Conservation (phyloP, 2,797 vertebrate species). For the Paratrypauchen microcephalus region DNA sequence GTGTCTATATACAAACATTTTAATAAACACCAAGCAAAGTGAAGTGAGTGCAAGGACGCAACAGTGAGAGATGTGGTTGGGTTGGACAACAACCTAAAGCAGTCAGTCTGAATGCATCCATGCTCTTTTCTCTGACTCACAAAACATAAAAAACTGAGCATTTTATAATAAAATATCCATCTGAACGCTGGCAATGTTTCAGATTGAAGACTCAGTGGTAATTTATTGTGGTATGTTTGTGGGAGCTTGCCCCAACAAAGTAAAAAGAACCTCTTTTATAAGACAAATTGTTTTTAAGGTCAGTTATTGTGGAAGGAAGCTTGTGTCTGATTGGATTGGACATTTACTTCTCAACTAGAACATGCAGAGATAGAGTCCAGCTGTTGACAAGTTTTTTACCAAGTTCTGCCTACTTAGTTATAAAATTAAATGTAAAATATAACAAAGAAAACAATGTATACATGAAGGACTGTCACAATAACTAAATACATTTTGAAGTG, state of each 20-base stretch:
- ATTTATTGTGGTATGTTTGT: neutral
- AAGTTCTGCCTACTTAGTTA: too few relatives aligned
- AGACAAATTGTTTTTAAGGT: slow-evolving; percentile 1
- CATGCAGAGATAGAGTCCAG: neutral
- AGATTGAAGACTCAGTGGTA: neutral
- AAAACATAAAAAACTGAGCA: too few relatives aligned
- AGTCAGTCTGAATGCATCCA: too few relatives aligned
- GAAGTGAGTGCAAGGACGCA: too few relatives aligned
- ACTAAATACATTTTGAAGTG: too few relatives aligned
- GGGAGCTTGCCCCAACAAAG: neutral
- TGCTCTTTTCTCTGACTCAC: too few relatives aligned
- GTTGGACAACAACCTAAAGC: too few relatives aligned
- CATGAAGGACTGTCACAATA: too few relatives aligned
- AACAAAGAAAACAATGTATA: too few relatives aligned
- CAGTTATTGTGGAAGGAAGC: neutral
- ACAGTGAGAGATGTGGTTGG: too few relatives aligned
- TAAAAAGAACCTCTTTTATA: neutral
- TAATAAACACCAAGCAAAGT: neutral
- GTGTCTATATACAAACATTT: neutral
- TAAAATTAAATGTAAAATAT: too few relatives aligned
- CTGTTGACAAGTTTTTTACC: too few relatives aligned
- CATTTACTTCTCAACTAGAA: neutral
- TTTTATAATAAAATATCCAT: neutral
- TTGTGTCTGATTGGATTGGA: neutral
- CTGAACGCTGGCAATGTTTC: neutral